Conservation (phyloP, 2,113 vertebrate species). For the Urocolius indicus region DNA sequence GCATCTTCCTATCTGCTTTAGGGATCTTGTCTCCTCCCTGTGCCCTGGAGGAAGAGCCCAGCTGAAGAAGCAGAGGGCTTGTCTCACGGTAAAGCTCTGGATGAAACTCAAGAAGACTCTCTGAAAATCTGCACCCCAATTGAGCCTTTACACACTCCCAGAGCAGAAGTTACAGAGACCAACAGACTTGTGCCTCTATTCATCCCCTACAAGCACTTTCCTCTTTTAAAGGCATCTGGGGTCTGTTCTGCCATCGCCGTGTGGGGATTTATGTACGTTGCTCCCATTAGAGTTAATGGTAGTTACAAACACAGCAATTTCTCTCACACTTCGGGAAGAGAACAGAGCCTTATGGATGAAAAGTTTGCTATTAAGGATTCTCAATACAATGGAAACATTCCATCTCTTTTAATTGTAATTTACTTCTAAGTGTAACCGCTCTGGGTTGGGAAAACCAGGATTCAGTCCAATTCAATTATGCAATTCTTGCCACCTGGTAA, state of each 20-base stretch:
- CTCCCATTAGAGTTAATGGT: constrained; percentile 61
- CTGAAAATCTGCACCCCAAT: not conserved
- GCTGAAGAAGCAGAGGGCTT: not conserved
- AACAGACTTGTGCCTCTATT: constrained; percentile 4
- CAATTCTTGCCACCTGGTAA: constrained; percentile 71
- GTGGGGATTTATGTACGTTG: constrained; percentile 20
- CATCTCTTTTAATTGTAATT: constrained; percentile 70
- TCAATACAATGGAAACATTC: constrained; percentile 67
- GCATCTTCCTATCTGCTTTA: constrained; percentile 43
- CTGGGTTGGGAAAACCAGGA: constrained; percentile 64
- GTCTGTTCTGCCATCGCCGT: constrained; percentile 15
- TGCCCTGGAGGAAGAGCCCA: constrained; percentile 29
- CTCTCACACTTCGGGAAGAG: constrained; percentile 32
- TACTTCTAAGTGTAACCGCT: constrained; percentile 56
- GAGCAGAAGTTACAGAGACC: constrained; percentile 45
- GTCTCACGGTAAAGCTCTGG: not conserved
- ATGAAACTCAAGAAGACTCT: not conserved
- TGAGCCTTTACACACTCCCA: not conserved
- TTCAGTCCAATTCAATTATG: constrained; percentile 70
- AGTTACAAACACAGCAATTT: constrained; percentile 52
- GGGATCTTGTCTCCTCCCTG: constrained; percentile 32
- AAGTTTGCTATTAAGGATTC: constrained; percentile 69
- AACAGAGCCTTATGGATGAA: constrained; percentile 57
- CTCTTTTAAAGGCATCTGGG: constrained; percentile 63
- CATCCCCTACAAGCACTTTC: constrained; percentile 37